Conservation (phyloP, 2,888 invertebrate species). For the Drosophila phalerata region DNA sequence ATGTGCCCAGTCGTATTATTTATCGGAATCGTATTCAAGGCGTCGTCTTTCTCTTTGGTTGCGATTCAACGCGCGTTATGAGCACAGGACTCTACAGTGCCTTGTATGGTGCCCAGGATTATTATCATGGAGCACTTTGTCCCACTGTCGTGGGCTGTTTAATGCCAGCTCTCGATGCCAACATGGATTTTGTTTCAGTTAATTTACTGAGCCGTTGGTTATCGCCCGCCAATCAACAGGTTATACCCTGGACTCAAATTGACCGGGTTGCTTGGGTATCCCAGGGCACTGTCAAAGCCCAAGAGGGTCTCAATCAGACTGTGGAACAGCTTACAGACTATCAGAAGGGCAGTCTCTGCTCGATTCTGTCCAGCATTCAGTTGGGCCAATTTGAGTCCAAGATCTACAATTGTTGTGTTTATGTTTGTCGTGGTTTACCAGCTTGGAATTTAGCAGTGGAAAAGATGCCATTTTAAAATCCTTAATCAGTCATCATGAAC, state of each 20-base stretch:
- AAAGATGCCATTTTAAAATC: slow-evolving; percentile 53
- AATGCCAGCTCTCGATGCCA: slow-evolving; percentile 86
- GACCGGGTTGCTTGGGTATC: slow-evolving; percentile 85
- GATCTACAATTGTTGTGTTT: slow-evolving; percentile 78
- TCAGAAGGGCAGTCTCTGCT: slow-evolving; percentile 75
- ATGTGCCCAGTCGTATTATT: slow-evolving; percentile 87
- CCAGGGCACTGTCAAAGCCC: slow-evolving; percentile 72
- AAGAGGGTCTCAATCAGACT: slow-evolving; percentile 10
- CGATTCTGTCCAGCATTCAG: slow-evolving; percentile 72
- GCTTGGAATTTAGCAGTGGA: slow-evolving; percentile 80
- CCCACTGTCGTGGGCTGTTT: slow-evolving; percentile 87
- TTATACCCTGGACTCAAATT: slow-evolving; percentile 86
- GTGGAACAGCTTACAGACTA: slow-evolving; percentile 53
- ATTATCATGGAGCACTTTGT: slow-evolving; percentile 85
- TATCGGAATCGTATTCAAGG: slow-evolving; percentile 87
- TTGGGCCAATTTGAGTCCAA: slow-evolving; percentile 69
- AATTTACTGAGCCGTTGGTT: slow-evolving; percentile 86
- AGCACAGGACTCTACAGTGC: slow-evolving; percentile 86
- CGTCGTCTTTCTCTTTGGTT: slow-evolving; percentile 89
- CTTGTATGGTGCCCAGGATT: slow-evolving; percentile 86
- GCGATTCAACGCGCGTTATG: slow-evolving; percentile 86
- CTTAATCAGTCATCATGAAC: not conserved
- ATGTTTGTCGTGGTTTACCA: slow-evolving; percentile 81
- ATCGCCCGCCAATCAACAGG: slow-evolving; percentile 76
- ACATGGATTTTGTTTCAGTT: slow-evolving; percentile 86